phyloP scores from a whole-genome alignment of 2,888 invertebrate genomes.

The Xestia c-nigrum region DNA sequence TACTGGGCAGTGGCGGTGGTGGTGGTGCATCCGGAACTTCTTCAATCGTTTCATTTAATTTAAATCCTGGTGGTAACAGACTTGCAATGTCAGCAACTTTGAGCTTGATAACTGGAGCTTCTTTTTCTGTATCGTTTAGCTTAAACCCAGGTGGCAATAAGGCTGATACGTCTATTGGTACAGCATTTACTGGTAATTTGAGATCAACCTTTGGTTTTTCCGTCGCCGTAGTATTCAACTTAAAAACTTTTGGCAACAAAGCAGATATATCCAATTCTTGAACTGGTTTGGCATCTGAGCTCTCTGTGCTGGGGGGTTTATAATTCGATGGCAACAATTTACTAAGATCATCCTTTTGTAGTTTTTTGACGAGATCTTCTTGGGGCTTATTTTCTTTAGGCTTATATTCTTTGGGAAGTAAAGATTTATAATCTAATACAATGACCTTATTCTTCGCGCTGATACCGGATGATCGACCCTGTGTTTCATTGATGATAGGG shows the following conservation, averaged over 20 bases:
- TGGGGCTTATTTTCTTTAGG: slow-evolving; percentile 82
- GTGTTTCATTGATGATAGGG: slow-evolving; percentile 81
- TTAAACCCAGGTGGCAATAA: slow-evolving; percentile 92
- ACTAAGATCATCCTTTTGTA: slow-evolving; percentile 90
- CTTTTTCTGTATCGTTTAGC: slow-evolving; percentile 76
- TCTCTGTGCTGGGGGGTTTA: slow-evolving; percentile 85
- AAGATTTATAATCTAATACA: slow-evolving; percentile 89
- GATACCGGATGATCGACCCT: slow-evolving; percentile 88
- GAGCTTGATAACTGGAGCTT: slow-evolving; percentile 72
- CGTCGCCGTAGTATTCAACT: slow-evolving; percentile 80
- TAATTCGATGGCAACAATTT: slow-evolving; percentile 93
- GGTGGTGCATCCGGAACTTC: slow-evolving; percentile 33
- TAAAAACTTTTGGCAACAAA: slow-evolving; percentile 92
- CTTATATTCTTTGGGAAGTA: slow-evolving; percentile 90
- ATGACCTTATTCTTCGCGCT: slow-evolving; percentile 91
- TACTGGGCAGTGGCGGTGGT: slow-evolving; percentile 53
- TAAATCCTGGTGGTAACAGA: slow-evolving; percentile 92
- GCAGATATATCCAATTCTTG: slow-evolving; percentile 88
- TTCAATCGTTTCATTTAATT: slow-evolving; percentile 79
- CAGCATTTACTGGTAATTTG: slow-evolving; percentile 74
- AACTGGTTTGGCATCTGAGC: slow-evolving; percentile 72
- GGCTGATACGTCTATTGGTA: slow-evolving; percentile 89
- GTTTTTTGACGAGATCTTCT: slow-evolving; percentile 85
- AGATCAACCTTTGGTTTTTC: slow-evolving; percentile 75
- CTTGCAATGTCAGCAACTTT: slow-evolving; percentile 90